phyloP scores from a whole-genome alignment of 2,113 vertebrate species.

The Eupsittula cactorum region DNA sequence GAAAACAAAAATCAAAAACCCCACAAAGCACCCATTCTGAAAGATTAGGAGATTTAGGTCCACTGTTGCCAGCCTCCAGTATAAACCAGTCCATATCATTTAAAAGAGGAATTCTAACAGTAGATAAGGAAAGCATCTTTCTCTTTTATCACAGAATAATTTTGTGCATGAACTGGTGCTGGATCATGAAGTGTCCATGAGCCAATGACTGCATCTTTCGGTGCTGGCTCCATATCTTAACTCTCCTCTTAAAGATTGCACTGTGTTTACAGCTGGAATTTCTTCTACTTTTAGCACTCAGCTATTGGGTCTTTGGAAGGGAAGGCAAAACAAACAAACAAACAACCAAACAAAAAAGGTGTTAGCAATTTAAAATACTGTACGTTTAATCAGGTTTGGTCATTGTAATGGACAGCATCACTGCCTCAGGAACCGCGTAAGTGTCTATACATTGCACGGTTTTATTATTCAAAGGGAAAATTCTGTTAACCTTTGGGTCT shows the following conservation, averaged over 20 bases:
- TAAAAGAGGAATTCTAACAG: background rate
- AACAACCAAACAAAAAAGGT: background rate
- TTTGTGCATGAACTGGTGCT: background rate
- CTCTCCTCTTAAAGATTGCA: background rate
- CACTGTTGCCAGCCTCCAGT: background rate
- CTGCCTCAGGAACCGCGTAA: background rate
- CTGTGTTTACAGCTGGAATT: background rate
- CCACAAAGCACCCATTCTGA: background rate
- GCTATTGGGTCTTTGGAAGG: background rate
- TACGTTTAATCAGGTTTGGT: constrained; percentile 6
- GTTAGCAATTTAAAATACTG: background rate
- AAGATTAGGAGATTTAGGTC: background rate
- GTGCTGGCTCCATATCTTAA: background rate
- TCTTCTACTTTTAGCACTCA: background rate
- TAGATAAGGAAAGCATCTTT: background rate
- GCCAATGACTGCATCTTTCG: background rate
- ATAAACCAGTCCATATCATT: background rate
- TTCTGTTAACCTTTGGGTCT: constrained; percentile 34
- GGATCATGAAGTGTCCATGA: background rate
- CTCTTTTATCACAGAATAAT: background rate
- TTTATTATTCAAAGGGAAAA: constrained; percentile 31
- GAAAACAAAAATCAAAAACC: background rate
- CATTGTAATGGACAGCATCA: background rate
- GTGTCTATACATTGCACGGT: background rate
- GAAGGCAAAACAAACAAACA: background rate